Evolutionary conservation across 2,113 vertebrate genomes (phyloP).

Genomic region (Trochalopteron elliotii): DNA sequence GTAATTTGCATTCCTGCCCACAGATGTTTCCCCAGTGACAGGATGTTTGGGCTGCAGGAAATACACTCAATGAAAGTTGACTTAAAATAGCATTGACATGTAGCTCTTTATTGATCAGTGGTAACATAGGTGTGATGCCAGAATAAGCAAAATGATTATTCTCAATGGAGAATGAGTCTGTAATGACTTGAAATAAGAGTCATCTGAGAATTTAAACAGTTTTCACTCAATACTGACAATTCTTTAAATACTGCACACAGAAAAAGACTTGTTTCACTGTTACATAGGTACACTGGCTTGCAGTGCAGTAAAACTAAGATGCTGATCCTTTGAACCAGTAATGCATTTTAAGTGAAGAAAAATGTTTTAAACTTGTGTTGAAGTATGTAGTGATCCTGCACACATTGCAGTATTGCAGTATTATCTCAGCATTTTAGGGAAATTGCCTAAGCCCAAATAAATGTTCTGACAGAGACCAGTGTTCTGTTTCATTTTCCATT

Average conservation of each 20-base stretch:
- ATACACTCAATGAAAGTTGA: background rate
- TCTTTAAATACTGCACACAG: background rate
- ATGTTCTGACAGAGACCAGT: background rate
- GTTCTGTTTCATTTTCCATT: background rate
- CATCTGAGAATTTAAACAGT: background rate
- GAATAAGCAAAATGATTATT: background rate
- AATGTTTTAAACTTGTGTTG: background rate
- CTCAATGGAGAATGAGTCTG: background rate
- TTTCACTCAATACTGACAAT: background rate
- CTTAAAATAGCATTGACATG: background rate
- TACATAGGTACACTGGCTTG: background rate
- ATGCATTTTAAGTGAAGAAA: background rate
- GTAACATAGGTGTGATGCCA: background rate
- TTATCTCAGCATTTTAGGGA: background rate
- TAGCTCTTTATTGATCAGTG: background rate
- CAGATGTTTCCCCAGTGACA: slow-evolving; percentile 47
- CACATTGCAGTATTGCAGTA: accelerated
- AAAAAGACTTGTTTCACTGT: background rate
- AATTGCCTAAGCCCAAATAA: background rate
- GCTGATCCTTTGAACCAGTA: background rate
- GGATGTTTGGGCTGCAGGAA: background rate
- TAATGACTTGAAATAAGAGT: background rate
- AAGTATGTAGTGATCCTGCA: background rate
- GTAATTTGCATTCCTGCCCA: slow-evolving; percentile 16
- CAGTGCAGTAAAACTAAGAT: background rate